phyloP scores from a whole-genome alignment of 2,797 vertebrate genomes.

The Corythornis leucogaster region DNA sequence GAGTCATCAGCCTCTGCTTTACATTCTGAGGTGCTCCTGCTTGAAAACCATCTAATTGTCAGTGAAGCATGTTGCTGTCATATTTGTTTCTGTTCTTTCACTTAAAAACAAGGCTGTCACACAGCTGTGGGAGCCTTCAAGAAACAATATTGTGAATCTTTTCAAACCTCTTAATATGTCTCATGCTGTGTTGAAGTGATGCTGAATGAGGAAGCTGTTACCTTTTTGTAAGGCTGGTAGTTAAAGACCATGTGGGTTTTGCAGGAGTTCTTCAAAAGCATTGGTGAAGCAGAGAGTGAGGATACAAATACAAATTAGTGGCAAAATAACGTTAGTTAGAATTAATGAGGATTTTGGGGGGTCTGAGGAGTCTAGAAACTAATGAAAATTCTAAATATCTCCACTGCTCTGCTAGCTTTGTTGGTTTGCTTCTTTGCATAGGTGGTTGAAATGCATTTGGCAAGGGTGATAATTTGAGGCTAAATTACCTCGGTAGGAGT shows the following conservation, averaged over 20 bases:
- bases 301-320: not conserved
- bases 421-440: not conserved
- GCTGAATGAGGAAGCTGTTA: not conserved
- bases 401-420: not conserved
- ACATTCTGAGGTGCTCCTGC: not conserved
- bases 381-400: not conserved
- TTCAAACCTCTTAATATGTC: not conserved
- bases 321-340: not conserved
- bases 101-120: not conserved
- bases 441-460: not conserved
- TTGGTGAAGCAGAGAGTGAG: not conserved
- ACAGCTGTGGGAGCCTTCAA: not conserved
- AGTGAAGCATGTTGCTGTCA: not conserved
- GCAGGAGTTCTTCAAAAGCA: not conserved
- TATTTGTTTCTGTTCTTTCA: not conserved
- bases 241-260: not conserved
- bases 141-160: not conserved
- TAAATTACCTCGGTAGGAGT: not conserved
- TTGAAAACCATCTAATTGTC: not conserved
- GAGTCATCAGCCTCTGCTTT: not conserved
- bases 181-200: not conserved
- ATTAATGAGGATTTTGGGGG: not conserved
- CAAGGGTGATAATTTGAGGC: not conserved
- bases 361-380: not conserved
- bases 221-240: not conserved